Evolutionary conservation across 2,797 vertebrate genomes (phyloP).

Genomic region (Xerus rutilus): DNA sequence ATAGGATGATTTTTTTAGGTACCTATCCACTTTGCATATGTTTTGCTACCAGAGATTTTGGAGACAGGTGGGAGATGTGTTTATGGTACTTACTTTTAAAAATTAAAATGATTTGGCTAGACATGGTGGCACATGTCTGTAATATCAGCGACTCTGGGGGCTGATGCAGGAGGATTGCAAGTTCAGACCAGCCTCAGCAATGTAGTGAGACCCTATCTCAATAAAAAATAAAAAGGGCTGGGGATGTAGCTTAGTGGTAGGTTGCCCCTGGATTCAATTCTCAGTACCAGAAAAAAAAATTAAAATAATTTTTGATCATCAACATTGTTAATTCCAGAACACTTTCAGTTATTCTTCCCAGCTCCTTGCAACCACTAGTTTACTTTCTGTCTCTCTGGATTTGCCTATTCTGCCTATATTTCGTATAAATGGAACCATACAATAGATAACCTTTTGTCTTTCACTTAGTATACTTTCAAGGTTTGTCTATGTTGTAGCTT

Average conservation of each 20-base stretch:
- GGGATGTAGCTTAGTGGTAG: no score
- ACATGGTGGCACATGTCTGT: not conserved
- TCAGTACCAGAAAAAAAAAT: not conserved
- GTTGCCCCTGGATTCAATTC: no score
- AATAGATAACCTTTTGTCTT: not conserved
- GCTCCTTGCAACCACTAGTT: not conserved
- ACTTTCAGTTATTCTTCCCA: not conserved
- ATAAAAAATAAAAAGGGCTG: no score
- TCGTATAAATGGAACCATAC: not conserved
- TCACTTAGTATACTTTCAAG: not conserved
- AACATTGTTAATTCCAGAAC: not conserved
- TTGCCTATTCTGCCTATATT: not conserved
- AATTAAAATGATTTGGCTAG: not conserved
- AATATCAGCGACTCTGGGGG: no score
- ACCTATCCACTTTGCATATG: not conserved
- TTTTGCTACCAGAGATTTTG: not conserved
- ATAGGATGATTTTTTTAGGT: not conserved
- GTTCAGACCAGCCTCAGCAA: not conserved
- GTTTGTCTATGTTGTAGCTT: not conserved
- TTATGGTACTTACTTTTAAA: not conserved
- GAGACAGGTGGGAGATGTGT: not conserved
- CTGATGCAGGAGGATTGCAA: not conserved
- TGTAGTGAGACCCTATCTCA: not conserved
- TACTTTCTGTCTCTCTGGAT: not conserved
- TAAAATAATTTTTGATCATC: not conserved